phyloP scores from a whole-genome alignment of 2,797 vertebrate species.

The Falco cherrug region DNA sequence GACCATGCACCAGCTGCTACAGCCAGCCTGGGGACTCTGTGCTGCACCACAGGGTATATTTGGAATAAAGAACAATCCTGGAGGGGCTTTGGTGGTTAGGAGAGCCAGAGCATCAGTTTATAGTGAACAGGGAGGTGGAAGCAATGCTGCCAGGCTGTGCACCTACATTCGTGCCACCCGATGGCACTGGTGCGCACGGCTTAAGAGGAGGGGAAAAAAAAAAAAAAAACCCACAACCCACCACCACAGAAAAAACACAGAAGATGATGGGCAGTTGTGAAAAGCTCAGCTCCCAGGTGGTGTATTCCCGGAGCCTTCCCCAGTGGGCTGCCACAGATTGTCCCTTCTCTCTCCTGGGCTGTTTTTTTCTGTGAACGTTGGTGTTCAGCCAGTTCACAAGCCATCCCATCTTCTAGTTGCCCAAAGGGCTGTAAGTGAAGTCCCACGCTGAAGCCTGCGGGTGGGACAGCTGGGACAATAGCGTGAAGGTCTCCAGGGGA shows the following conservation, averaged over 20 bases:
- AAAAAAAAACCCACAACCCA: too few relatives aligned
- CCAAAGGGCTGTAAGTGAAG: background rate
- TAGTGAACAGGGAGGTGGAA: background rate
- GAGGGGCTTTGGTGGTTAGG: background rate
- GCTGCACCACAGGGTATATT: background rate
- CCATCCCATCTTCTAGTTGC: background rate
- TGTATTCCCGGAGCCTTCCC: background rate
- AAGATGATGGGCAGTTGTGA: background rate
- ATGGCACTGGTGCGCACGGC: background rate
- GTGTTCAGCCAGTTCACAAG: background rate
- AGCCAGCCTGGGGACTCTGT: background rate
- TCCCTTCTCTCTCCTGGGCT: background rate
- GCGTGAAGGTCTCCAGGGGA: background rate
- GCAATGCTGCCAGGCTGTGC: background rate
- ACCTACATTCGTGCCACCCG: background rate
- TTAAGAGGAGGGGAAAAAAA: background rate
- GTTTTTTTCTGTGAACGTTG: background rate
- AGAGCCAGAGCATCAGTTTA: accelerated
- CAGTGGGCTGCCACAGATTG: background rate
- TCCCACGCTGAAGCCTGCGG: background rate
- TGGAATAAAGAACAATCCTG: background rate
- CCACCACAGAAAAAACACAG: too few relatives aligned
- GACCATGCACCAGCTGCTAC: background rate
- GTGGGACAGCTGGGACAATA: background rate
- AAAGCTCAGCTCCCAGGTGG: background rate